Conservation (phyloP, 2,113 vertebrate species). For the Daubentonia madagascariensis region DNA sequence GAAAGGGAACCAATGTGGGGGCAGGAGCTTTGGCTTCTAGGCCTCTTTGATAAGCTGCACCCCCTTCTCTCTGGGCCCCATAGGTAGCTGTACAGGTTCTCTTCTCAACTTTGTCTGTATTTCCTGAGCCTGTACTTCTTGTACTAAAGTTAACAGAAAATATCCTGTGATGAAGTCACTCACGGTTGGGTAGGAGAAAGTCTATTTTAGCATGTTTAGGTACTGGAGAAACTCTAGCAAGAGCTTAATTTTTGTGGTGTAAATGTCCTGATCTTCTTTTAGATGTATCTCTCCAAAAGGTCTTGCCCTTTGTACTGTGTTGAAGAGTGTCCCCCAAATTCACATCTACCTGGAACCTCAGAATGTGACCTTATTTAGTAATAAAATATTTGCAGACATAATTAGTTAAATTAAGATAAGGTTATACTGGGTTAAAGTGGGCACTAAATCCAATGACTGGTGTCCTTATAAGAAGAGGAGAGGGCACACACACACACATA, state of each 20-base stretch:
- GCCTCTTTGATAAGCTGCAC: background rate
- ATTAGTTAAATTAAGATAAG: background rate
- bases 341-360: background rate
- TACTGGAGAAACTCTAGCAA: background rate
- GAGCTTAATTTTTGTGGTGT: background rate
- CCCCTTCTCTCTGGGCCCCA: background rate
- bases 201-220: background rate
- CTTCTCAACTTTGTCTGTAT: background rate
- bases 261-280: background rate
- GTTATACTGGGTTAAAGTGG: background rate
- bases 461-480: background rate
- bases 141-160: background rate
- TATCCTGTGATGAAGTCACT: background rate
- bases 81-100: fast-evolving
- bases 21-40: background rate
- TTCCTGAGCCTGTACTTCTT: background rate
- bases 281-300: background rate
- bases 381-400: background rate
- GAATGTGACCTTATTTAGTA: background rate
- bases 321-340: background rate
- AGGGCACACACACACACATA: background rate
- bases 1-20: background rate
- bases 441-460: background rate
- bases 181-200: background rate
- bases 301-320: background rate